These are phyloP conservation scores for Caloenas nicobarica DNA, from an alignment of 2,113 vertebrate genomes.

Conservation along the genomic window DNA sequence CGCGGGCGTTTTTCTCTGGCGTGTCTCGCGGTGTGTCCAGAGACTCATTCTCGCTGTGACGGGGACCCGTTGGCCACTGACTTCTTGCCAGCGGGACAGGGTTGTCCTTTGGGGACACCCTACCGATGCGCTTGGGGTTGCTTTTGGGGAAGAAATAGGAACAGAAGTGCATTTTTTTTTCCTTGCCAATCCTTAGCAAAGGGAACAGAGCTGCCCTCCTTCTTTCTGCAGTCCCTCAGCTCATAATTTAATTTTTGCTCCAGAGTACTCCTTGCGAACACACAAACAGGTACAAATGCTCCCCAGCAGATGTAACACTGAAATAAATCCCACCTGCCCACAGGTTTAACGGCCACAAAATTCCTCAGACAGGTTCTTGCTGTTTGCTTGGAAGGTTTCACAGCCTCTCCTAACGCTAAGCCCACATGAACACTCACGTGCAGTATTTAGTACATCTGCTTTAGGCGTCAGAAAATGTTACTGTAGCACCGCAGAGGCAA, in stretches of 20 bases:
- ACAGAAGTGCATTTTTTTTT: neutral
- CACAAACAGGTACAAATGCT: neutral
- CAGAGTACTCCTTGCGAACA: neutral
- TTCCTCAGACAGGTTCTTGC: neutral
- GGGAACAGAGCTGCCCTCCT: neutral
- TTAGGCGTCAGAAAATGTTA: constrained; percentile 43
- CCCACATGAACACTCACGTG: neutral
- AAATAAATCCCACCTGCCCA: neutral
- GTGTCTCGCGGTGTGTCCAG: neutral
- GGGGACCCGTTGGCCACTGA: neutral
- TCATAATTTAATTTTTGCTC: neutral
- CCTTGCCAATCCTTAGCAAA: neutral
- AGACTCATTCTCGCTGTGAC: neutral
- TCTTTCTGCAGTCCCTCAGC: neutral
- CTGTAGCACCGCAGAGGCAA: constrained; percentile 44
- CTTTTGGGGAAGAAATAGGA: neutral
- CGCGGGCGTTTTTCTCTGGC: neutral
- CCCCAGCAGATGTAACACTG: neutral
- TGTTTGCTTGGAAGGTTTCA: constrained; percentile 14
- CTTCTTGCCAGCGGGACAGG: neutral
- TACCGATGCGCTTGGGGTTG: neutral
- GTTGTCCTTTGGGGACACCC: too few species aligned
- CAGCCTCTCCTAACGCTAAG: neutral
- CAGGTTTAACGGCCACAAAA: neutral
- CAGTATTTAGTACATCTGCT: constrained; percentile 25